These are phyloP conservation scores for Drosophila pseudoananassae DNA, from an alignment of 1,140 invertebrate genomes.

Conservation along the genomic window DNA sequence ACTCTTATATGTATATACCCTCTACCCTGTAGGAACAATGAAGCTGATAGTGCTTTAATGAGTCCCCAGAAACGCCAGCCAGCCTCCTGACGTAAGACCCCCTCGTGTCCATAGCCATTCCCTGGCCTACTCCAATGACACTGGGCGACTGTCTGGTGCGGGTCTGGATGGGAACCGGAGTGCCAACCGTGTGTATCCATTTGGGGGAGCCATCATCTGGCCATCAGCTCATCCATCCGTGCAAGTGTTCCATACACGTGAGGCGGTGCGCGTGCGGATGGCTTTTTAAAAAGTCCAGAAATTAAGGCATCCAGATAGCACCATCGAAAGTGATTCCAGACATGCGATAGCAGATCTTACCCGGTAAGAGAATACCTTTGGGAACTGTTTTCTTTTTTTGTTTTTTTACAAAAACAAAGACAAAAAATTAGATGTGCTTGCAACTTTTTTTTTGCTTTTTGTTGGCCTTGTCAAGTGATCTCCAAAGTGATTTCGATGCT, in stretches of 20 bases:
- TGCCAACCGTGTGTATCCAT: neutral
- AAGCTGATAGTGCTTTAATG: slow-evolving; percentile 1
- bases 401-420: slow-evolving; percentile 3
- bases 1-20: no score
- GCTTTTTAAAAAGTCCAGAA: slow-evolving; percentile 3
- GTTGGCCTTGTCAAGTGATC: slow-evolving; percentile 22
- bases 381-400: slow-evolving; percentile 14
- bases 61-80: neutral
- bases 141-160: slow-evolving; percentile 17
- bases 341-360: slow-evolving; percentile 39
- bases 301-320: slow-evolving; percentile 22
- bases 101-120: no score
- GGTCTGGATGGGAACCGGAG: slow-evolving; percentile 21
- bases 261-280: slow-evolving; percentile 31
- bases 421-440: slow-evolving; percentile 1
- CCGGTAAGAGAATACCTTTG: slow-evolving; percentile 47
- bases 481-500: neutral
- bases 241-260: slow-evolving; percentile 8
- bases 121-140: neutral
- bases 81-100: slow-evolving; percentile 5
- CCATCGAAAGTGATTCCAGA: slow-evolving; percentile 48
- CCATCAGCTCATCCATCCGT: slow-evolving; percentile 16
- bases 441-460: slow-evolving; percentile 15
- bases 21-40: no score
- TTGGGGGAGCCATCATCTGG: neutral